phyloP scores from a whole-genome alignment of 1,140 invertebrate species.

The Drosophila hydei region DNA sequence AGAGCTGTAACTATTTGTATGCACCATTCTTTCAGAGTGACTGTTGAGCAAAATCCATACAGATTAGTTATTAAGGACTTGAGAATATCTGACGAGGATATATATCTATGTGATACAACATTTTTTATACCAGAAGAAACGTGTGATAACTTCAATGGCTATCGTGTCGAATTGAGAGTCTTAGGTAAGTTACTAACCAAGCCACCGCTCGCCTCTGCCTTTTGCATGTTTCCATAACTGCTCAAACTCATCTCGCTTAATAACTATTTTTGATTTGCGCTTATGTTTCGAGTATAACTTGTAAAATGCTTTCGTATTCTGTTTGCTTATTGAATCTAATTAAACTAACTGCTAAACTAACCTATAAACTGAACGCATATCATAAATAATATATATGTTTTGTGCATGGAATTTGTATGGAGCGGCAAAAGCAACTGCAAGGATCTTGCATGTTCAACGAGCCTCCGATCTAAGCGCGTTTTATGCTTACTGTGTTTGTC shows the following conservation, averaged over 20 bases:
- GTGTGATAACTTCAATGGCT: constrained; percentile 83
- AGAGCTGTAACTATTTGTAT: not conserved
- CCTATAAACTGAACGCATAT: constrained; percentile 15
- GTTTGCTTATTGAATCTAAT: constrained; percentile 37
- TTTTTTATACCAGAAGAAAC: constrained; percentile 83
- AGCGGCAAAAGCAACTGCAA: not conserved
- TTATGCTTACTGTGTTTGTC: constrained; percentile 56
- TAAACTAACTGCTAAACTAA: constrained; percentile 43
- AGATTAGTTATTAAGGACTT: constrained; percentile 81
- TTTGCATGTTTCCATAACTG: constrained; percentile 15
- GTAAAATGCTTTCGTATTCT: constrained; percentile 35
- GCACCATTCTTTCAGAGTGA: constrained; percentile 58
- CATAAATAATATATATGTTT: constrained; percentile 1
- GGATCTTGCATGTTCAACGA: constrained; percentile 33
- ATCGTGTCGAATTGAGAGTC: constrained; percentile 81
- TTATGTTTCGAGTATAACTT: constrained; percentile 28
- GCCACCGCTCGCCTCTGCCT: not conserved
- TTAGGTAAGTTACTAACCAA: constrained; percentile 68
- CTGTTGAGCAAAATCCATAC: constrained; percentile 78
- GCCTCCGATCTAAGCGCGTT: constrained; percentile 4
- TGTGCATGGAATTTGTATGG: constrained; percentile 25
- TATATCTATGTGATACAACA: constrained; percentile 84
- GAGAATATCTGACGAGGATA: constrained; percentile 82
- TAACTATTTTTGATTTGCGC: constrained; percentile 37
- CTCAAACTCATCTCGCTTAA: constrained; percentile 22